These are phyloP conservation scores for Hippocampus mohnikei DNA, from an alignment of 2,113 vertebrate genomes.

Conservation along the genomic window DNA sequence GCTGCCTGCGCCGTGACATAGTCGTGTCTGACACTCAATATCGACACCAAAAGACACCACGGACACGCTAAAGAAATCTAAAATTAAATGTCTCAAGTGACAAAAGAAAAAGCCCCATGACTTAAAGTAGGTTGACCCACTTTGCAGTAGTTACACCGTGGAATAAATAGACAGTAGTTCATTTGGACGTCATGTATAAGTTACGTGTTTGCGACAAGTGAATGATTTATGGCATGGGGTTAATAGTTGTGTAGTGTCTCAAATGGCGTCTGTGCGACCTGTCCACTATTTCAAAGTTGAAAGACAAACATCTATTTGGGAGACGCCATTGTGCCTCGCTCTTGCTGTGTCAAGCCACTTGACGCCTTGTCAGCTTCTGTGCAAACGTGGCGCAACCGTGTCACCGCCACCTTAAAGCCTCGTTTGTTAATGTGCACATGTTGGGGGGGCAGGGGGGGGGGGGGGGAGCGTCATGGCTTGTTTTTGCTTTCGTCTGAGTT, in stretches of 20 bases:
- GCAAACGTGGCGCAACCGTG: neutral
- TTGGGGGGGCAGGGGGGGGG: neutral
- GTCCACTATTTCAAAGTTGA: constrained; percentile 20
- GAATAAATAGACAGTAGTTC: neutral
- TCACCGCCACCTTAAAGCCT: constrained; percentile 11
- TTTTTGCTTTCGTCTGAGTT: neutral
- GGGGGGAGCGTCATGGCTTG: neutral
- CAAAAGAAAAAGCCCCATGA: constrained; percentile 65
- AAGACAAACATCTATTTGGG: constrained; percentile 37
- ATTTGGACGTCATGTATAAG: neutral
- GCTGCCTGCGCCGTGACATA: constrained; percentile 62
- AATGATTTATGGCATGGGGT: neutral
- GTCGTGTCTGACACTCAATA: constrained; percentile 70
- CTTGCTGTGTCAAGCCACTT: constrained; percentile 15
- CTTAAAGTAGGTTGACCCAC: constrained; percentile 60
- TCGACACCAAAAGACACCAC: constrained; percentile 62
- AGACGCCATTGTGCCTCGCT: constrained; percentile 14
- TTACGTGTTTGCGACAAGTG: neutral
- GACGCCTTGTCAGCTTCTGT: constrained; percentile 7
- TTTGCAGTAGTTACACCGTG: constrained; percentile 29
- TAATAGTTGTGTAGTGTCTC: neutral
- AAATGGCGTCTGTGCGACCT: constrained; percentile 2
- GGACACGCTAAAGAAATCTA: constrained; percentile 71
- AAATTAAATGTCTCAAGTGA: constrained; percentile 78
- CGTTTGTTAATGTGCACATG: constrained; percentile 12